These are phyloP conservation scores for Micromys minutus DNA, from an alignment of 2,113 vertebrate genomes.

Conservation along the genomic window DNA sequence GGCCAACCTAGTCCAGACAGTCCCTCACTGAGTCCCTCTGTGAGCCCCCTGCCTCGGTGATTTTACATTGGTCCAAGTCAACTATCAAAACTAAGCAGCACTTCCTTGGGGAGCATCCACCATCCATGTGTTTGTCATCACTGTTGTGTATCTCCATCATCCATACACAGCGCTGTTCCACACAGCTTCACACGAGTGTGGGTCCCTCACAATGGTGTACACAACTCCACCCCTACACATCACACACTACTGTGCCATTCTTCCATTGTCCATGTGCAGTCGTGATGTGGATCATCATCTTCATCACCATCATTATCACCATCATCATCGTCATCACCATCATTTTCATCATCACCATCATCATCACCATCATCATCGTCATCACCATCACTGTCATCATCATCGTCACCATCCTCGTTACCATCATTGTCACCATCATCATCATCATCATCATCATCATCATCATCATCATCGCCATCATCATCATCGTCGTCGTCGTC, in stretches of 20 bases:
- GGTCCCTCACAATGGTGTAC: not conserved
- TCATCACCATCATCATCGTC: too few relatives aligned
- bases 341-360: too few relatives aligned
- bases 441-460: too few relatives aligned
- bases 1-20: too few relatives aligned
- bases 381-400: too few relatives aligned
- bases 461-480: too few relatives aligned
- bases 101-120: not conserved
- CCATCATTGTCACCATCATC: not conserved
- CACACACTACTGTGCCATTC: too few relatives aligned
- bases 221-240: too few relatives aligned
- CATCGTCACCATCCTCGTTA: too few relatives aligned
- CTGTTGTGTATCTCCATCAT: not conserved
- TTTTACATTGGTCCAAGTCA: not conserved
- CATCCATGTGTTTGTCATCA: not conserved
- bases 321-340: not conserved
- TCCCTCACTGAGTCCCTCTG: not conserved
- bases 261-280: not conserved
- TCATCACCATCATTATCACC: too few relatives aligned
- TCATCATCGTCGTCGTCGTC: too few relatives aligned
- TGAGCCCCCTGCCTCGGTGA: not conserved
- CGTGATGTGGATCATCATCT: not conserved
- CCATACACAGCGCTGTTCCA: not conserved
- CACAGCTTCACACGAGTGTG: rapidly evolving
- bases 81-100: not conserved